These are phyloP conservation scores for Arge pagana DNA, from an alignment of 2,888 invertebrate genomes.

Conservation along the genomic window DNA sequence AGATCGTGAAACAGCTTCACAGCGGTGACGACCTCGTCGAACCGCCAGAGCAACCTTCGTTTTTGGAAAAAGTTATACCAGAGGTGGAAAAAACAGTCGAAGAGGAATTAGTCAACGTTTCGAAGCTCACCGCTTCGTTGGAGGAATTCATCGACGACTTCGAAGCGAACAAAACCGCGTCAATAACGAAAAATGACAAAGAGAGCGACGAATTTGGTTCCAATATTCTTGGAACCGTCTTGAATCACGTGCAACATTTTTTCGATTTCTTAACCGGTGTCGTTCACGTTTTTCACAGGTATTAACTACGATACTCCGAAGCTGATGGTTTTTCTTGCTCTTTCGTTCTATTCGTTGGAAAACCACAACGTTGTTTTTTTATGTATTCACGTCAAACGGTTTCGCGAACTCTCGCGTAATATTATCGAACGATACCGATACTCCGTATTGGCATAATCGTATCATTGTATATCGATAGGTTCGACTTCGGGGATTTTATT, in stretches of 20 bases:
- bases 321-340: background rate
- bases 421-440: too few relatives aligned
- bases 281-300: slow-evolving; percentile 27
- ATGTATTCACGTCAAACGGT: background rate
- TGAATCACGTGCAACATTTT: slow-evolving; percentile 39
- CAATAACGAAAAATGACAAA: background rate
- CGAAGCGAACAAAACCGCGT: slow-evolving; percentile 32
- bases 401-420: background rate
- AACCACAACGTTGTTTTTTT: too few relatives aligned
- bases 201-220: slow-evolving; percentile 11
- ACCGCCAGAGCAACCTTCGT: slow-evolving; percentile 13
- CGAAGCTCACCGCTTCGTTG: slow-evolving; percentile 39
- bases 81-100: slow-evolving; percentile 39
- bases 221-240: slow-evolving; percentile 33
- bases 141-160: slow-evolving; percentile 40
- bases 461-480: too few relatives aligned
- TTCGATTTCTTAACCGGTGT: slow-evolving; percentile 40
- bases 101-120: slow-evolving; percentile 35
- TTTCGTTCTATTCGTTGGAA: background rate
- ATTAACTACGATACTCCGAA: slow-evolving; percentile 25
- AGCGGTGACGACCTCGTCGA: background rate
- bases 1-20: slow-evolving; percentile 18
- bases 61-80: slow-evolving; percentile 38
- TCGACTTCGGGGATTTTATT: too few relatives aligned
- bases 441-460: too few relatives aligned